Base-by-base conservation (phyloP, 1,140 invertebrate genomes). In the Cyclargus thomasi region DNA sequence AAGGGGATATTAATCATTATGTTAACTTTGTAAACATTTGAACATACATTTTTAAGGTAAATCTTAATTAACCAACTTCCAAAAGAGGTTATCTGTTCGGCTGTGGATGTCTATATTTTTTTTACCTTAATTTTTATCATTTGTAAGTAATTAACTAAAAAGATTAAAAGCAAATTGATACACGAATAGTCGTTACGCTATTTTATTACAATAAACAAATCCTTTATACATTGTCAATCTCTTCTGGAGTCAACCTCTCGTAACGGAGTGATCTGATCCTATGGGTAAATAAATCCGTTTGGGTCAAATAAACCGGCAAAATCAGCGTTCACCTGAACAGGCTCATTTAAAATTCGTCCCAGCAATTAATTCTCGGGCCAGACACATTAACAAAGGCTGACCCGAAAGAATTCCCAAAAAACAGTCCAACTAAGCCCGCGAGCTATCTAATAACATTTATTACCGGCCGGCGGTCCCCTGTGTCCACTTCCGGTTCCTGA, bases 391-490 rank as follows among this genome's bases (percentile, higher is more conserved):
- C 86, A 88, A 88, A 85, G 85, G 79, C 81, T 76, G 74, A 75
- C 76, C 69, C 72, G 76, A 82, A 84, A 82, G 79, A 82, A 84
- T 74, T 81, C 76, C 72, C 70, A 87, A 87, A 88, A 90, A 86
- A 88, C 78, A 68, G 71, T 67, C 70, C 72, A 83, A 90, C 87
- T 90, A 90, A 88, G 88, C 88, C 88, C 85, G 75, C 75, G 71
- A 85, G 88, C 88, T 86, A 90, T 90, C 88, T 88, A 90, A 90
- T 90, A 90, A 90, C 86, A 90, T 90, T 88, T 90, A 90, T 90
- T 88, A 88, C 82, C 70, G 69, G 72, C 77, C 76, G 74, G 74
- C 76, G 74, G 80, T 87, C 86, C 87, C 86, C 75, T 80, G 83
- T 74, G 87, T 82, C 85, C 87, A 87, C 83, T 88, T 87, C 79